Evolutionary conservation across 2,888 invertebrate genomes (phyloP), one percentile per base, ranked within the genome.

Genomic region (Amphiduros pacificus): DNA sequence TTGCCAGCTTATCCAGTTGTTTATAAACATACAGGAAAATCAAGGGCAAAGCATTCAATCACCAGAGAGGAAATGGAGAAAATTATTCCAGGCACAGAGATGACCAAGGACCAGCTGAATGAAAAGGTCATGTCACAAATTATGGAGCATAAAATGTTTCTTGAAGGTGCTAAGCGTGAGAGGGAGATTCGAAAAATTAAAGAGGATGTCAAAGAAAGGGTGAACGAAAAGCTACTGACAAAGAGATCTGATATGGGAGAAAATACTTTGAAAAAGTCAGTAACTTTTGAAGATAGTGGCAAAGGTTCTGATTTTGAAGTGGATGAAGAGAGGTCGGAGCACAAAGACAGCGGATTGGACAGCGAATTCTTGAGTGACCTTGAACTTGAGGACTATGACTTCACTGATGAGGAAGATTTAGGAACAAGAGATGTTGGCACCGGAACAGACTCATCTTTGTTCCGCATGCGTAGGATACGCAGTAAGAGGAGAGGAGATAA

Each of bases 61-160:
- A 69, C 63, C 6, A 71, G 70, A 56, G 73, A 73, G 29, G 72
- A 72, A 20, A 62, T 72, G 2, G 64, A 68, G 22, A 57, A 62
- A 26, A 32, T 72, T 2, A 72, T 75, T 44, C 76, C 76, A 14
- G 74, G 79, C 28, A 81, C 79, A n/a, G 69, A 74, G 44, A 56
- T 80, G 52, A 79, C 80, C 5, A 68, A 73, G 57, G 64, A 71
- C 29, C 72, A 79, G 61, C 68, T 81, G 41, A 71, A 77, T 48
- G 76, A 77, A 0, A 73, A 75, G 55, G 73, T 81, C 20, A 67
- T 68, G 50, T 67, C 72, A 5, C 79, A 77, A 62, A 54, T 80
- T 1, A 53, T 51, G 17, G 64, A 67, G 26, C 63, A 68, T 24
- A 58, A 62, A 22, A 60, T 32, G 40, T 51, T 57, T 6, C 62